Evolutionary conservation across 2,797 vertebrate species (phyloP), one percentile per base, ranked within the genome.

Genomic region (Chiloscyllium punctatum): DNA sequence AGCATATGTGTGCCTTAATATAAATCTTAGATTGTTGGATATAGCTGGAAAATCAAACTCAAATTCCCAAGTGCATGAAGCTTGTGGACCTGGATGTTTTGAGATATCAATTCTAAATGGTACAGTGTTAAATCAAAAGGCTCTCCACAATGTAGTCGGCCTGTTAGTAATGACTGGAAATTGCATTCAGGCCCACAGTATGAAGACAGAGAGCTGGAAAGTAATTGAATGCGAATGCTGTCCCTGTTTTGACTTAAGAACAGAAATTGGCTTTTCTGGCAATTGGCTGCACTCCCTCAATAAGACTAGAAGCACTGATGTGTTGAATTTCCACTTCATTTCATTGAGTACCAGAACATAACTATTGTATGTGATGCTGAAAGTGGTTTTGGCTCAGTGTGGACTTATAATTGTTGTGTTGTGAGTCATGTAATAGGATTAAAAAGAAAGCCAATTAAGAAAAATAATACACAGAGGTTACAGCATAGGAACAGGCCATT

Each of bases 81-180:
- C 51, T 96, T 72, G 97, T 97, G 96, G 96, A 96, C 66, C 11
- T 95, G 96, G 96, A 94, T 96, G 51, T 95, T 53, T 30, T 95
- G 96, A 95, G 42, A 66, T 95, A 48, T 11, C 95, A 92, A 84
- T 72, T 84, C 68, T 96, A 95, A 95, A 42, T 96, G 95, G 95
- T 95, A 53, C 42, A 72, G 42, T 94, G 51, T 72, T 51, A 95
- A 66, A 90, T 15, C 53, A 96, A 96, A 96, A 84, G 66, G 1
- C 95, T 95, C 97, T 96, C 53, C 96, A 4, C 69, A 90, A 95
- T 95, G 86, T 77, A 96, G 94, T 95, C 96, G 79, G 69, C 96
- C 96, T 96, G 3, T 96, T 96, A 97, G 87, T 96, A 97, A 96
- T 96, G 66, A 96, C 90, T 95, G 96, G 94, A 96, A 97, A 96